A percentile compares a stretch with the other conserved stretches of the same genome.
Conservation (phyloP, 2,888 invertebrate genomes). For the Dynastes tityus region DNA sequence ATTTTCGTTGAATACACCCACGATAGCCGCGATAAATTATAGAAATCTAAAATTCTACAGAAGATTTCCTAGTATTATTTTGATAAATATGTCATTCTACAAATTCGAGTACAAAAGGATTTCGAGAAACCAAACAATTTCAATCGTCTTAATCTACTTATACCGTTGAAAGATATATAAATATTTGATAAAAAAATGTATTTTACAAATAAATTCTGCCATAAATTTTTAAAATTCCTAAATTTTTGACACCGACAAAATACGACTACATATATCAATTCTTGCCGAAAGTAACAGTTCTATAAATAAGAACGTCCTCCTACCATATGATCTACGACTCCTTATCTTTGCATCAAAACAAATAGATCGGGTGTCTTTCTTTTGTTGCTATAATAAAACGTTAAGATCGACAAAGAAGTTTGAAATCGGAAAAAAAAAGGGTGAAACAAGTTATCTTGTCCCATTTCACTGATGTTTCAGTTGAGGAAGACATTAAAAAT, state of each 20-base stretch:
- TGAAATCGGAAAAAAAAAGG: too few species aligned
- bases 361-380: not conserved
- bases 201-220: not conserved
- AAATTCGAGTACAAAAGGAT: too few species aligned
- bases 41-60: too few species aligned
- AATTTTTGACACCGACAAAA: too few species aligned
- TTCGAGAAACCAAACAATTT: too few species aligned
- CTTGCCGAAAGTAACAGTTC: not conserved
- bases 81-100: too few species aligned
- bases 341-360: slow-evolving; percentile 5
- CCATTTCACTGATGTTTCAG: not conserved
- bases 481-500: slow-evolving; percentile 6
- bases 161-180: too few species aligned
- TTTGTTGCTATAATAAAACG: not conserved
- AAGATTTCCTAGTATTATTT: too few species aligned
- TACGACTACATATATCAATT: not conserved
- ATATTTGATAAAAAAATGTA: not conserved
- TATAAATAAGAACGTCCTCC: slow-evolving; percentile 23
- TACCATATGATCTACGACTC: slow-evolving; percentile 1
- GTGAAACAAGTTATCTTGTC: too few species aligned
- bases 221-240: not conserved
- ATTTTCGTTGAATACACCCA: too few species aligned
- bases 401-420: not conserved
- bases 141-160: too few species aligned
- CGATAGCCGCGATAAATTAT: too few species aligned